Percentiles rank a stretch among this genome's conserved stretches.
These are phyloP conservation scores for Apogon hyalosoma DNA, from an alignment of 2,797 vertebrate genomes.

Conservation along the genomic window DNA sequence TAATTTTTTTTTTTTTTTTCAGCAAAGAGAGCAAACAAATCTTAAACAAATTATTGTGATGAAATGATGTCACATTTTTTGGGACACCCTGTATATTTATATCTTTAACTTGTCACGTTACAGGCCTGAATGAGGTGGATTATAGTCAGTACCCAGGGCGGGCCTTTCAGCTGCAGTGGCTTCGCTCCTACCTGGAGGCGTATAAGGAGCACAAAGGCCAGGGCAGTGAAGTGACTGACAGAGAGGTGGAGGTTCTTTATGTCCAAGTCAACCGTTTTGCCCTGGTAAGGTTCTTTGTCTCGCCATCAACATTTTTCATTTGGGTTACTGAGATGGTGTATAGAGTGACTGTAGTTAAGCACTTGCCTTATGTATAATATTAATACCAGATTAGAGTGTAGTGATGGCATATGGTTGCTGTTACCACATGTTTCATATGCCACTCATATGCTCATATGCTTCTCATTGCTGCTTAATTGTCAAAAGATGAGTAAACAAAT, in stretches of 20 bases:
- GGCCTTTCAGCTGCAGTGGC: slow-evolving; percentile 90
- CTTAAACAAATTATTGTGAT: too few relatives aligned
- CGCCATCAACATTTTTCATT: not conserved
- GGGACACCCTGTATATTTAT: too few relatives aligned
- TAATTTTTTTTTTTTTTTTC: too few relatives aligned
- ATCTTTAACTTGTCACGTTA: not conserved
- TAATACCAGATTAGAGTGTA: not conserved
- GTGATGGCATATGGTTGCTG: not conserved
- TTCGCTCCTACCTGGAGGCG: slow-evolving; percentile 93
- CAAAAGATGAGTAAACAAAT: too few relatives aligned
- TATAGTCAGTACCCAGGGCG: slow-evolving; percentile 92
- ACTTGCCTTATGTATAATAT: not conserved
- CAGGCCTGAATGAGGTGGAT: slow-evolving; percentile 96
- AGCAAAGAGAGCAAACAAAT: too few relatives aligned
- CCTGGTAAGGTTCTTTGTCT: slow-evolving; percentile 85
- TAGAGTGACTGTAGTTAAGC: too few relatives aligned
- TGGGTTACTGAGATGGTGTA: not conserved
- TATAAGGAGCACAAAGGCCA: slow-evolving; percentile 93
- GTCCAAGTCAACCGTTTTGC: slow-evolving; percentile 97
- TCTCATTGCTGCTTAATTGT: not conserved
- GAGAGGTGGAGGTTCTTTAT: slow-evolving; percentile 92
- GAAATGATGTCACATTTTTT: too few relatives aligned
- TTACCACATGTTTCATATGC: too few relatives aligned
- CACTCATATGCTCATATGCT: too few relatives aligned
- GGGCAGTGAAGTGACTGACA: slow-evolving; percentile 86